Percentiles rank a stretch among this genome's conserved stretches.
Conservation (phyloP, 2,888 invertebrate genomes). For the Lasius platythorax region DNA sequence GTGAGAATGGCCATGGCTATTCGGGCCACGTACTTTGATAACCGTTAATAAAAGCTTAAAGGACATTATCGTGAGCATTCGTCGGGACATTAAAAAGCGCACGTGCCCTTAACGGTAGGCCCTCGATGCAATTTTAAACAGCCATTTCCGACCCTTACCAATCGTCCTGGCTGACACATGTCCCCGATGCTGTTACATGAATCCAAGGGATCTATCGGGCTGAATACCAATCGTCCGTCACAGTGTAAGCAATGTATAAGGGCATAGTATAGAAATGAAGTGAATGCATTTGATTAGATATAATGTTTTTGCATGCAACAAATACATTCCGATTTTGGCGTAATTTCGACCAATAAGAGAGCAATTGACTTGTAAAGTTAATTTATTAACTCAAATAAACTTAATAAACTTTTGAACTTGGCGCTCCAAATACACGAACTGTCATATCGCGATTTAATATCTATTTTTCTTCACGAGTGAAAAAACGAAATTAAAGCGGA, state of each 20-base stretch:
- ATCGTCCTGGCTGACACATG: constrained; percentile 84
- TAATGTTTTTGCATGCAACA: constrained; percentile 50
- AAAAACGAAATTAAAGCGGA: constrained; percentile 31
- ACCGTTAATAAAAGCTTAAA: constrained; percentile 85
- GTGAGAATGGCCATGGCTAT: constrained; percentile 79
- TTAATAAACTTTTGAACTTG: not conserved
- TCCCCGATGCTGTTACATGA: constrained; percentile 81
- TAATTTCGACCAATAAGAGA: constrained; percentile 27
- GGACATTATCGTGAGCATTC: constrained; percentile 84
- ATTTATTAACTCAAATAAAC: not conserved
- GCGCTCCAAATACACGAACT: not conserved
- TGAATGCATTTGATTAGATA: constrained; percentile 48
- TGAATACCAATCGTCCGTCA: constrained; percentile 82
- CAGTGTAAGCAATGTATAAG: constrained; percentile 34
- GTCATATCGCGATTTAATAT: constrained; percentile 2
- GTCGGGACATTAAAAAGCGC: constrained; percentile 84
- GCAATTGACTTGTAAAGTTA: constrained; percentile 32
- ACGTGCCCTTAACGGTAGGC: constrained; percentile 84
- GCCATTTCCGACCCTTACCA: constrained; percentile 81
- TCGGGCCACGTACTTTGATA: constrained; percentile 83
- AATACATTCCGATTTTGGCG: constrained; percentile 29
- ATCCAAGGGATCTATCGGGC: constrained; percentile 71
- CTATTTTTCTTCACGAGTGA: constrained; percentile 11
- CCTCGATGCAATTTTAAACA: constrained; percentile 85
- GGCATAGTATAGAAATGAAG: constrained; percentile 45